A percentile compares a stretch with the other conserved stretches of the same genome.
Evolutionary conservation across 2,888 invertebrate species (phyloP).

Genomic region (Drosophila greeni): DNA sequence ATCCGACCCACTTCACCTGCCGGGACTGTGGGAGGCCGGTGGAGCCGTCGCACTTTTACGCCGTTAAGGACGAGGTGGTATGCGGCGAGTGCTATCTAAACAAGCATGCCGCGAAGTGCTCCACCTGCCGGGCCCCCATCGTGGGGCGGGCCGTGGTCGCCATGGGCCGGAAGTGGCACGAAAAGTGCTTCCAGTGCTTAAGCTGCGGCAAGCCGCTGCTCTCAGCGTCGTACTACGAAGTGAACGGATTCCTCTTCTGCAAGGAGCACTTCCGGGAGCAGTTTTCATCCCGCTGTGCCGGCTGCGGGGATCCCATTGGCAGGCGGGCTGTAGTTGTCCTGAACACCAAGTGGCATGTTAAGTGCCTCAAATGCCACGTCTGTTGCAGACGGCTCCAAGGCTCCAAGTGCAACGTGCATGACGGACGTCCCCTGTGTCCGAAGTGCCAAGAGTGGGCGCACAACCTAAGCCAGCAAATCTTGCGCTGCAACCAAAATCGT

Average conservation of each 20-base stretch:
- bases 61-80: conserved; percentile 29
- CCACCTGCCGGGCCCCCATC: conserved; percentile 19
- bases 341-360: conserved; percentile 44
- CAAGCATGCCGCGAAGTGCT: conserved; percentile 27
- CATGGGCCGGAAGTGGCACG: conserved; percentile 46
- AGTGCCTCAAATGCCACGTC: conserved; percentile 34
- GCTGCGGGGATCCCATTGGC: conserved; percentile 36
- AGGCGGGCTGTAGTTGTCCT: conserved; percentile 34
- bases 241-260: conserved; percentile 48
- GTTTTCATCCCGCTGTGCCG: conserved; percentile 42
- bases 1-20: conserved; percentile 47
- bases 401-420: conserved; percentile 18
- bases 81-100: conserved; percentile 28
- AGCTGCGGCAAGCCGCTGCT: conserved; percentile 32
- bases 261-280: conserved; percentile 36
- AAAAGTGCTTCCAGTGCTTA: conserved; percentile 42
- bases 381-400: conserved; percentile 17
- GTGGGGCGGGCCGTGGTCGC: conserved; percentile 26
- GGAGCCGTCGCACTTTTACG: conserved; percentile 13
- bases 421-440: conserved; percentile 30
- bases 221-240: conserved; percentile 31
- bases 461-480: not conserved
- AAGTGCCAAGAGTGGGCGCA: conserved; percentile 13
- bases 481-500: not conserved
- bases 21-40: conserved; percentile 24